Evolutionary conservation across 1,140 invertebrate genomes (phyloP), one percentile per base, ranked within the genome.

Genomic region (Aphaenogaster ashmeadi): DNA sequence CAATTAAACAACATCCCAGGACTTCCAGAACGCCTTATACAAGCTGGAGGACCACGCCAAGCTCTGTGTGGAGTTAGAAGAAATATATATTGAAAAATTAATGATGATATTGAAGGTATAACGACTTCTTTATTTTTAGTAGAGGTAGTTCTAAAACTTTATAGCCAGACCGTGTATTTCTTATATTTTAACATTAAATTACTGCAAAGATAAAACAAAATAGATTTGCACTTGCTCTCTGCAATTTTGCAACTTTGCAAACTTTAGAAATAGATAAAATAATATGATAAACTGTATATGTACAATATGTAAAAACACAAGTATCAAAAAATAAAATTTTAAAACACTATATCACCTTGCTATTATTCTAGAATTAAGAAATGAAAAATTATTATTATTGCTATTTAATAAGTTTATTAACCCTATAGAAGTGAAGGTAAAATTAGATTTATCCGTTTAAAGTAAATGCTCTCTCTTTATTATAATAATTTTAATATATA

Each of bases 401-500:
- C 21, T 33, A 18, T 71, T 33, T 11, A 38, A 74, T 33, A 50
- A 54, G 3, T n/a, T 54, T 74, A 21, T 54, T 36, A 54, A 54
- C 4, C 33, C 21, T 47, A 38, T 13, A 18, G 27, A 71, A 50
- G 50, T 71, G 13, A 33, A 13, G 18, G 8, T 6, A 74, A 74
- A 38, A 54, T 1, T 54, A 15, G 1, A 74, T 21, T 72, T n/a
- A 38, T 15, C 33, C 52, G 2, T 8, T 74, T n/a, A 33, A 69
- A 69, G n/a, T 47, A n/a, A 72, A 11, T 21, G 9, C 1, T 41
- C 36, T 21, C 5, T 38, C 8, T 36, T 54, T 38, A 33, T 60
- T 60, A 36, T 2, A 18, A 74, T 18, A 41, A 74, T 36, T 56
- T 74, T 21, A 74, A 74, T 74, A 21, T 13, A 72, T 7, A 74